A percentile compares a stretch with the other conserved stretches of the same genome.
Evolutionary conservation across 1,140 invertebrate genomes (phyloP).

Genomic region (Temnothorax longispinosus): DNA sequence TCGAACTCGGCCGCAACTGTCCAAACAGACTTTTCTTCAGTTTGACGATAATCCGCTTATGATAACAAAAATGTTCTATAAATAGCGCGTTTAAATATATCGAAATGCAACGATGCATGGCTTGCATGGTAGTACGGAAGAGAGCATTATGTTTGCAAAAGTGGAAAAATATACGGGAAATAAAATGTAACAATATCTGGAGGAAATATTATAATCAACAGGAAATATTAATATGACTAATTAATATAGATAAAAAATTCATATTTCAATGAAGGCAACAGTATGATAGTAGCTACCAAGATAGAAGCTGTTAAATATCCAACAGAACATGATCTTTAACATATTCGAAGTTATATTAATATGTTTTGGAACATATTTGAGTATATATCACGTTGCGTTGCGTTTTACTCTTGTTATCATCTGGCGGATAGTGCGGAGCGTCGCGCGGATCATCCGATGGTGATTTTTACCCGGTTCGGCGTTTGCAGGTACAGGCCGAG

Average conservation of each 20-base stretch:
- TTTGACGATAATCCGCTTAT: background rate
- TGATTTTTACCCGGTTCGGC: background rate
- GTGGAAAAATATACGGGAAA: background rate
- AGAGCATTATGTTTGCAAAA: background rate
- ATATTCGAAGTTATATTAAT: background rate
- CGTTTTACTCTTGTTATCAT: background rate
- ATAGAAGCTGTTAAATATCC: background rate
- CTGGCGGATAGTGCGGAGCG: background rate
- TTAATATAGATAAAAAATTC: background rate
- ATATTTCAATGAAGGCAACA: background rate
- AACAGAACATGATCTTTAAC: background rate
- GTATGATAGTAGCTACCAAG: background rate
- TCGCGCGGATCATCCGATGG: no score
- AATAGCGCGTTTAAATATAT: background rate
- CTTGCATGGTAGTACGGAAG: background rate
- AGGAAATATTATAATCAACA: no score
- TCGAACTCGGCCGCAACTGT: background rate
- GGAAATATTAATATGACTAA: no score
- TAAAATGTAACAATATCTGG: no score
- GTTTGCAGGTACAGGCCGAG: slow-evolving; percentile 88
- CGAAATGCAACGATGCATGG: background rate
- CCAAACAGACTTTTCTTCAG: background rate
- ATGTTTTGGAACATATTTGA: no score
- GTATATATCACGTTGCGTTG: background rate
- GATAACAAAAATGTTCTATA: slow-evolving; percentile 15